Evolutionary conservation across 2,113 vertebrate genomes (phyloP).

Genomic region (Heptranchias perlo): DNA sequence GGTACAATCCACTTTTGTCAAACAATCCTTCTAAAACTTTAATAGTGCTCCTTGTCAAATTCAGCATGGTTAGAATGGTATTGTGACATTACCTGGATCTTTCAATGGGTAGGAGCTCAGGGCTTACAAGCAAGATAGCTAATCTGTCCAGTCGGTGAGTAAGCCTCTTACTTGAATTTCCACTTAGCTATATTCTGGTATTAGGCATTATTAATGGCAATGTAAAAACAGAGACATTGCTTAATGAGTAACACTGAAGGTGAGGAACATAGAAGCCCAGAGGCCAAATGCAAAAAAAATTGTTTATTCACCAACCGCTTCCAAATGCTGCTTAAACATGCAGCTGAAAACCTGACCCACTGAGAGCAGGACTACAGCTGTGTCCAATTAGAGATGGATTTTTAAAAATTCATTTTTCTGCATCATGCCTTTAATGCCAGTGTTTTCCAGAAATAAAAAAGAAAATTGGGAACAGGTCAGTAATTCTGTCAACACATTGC

Average conservation of each 20-base stretch:
- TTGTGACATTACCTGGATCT: neutral
- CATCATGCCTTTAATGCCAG: neutral
- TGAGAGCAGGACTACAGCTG: neutral
- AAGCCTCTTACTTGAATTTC: neutral
- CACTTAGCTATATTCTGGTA: neutral
- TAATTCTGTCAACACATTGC: conserved; percentile 4
- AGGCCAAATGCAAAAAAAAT: conserved; percentile 18
- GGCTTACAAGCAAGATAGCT: neutral
- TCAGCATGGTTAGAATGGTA: neutral
- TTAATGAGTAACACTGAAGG: conserved; percentile 12
- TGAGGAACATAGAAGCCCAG: conserved; percentile 17
- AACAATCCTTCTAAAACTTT: neutral
- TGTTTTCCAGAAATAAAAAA: conserved; percentile 22
- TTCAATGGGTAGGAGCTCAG: neutral
- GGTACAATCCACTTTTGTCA: neutral
- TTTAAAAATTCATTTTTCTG: neutral
- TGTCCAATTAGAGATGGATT: conserved; percentile 8
- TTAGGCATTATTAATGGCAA: conserved; percentile 4
- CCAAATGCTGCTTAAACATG: neutral
- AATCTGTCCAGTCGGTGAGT: neutral
- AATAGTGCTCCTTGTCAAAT: neutral
- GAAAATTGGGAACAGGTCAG: neutral
- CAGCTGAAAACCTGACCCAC: neutral
- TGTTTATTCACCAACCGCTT: neutral
- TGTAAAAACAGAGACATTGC: neutral